Percentiles rank a stretch among this genome's conserved stretches.
phyloP scores from a whole-genome alignment of 2,888 invertebrate genomes.

The Pilophorus perplexus region DNA sequence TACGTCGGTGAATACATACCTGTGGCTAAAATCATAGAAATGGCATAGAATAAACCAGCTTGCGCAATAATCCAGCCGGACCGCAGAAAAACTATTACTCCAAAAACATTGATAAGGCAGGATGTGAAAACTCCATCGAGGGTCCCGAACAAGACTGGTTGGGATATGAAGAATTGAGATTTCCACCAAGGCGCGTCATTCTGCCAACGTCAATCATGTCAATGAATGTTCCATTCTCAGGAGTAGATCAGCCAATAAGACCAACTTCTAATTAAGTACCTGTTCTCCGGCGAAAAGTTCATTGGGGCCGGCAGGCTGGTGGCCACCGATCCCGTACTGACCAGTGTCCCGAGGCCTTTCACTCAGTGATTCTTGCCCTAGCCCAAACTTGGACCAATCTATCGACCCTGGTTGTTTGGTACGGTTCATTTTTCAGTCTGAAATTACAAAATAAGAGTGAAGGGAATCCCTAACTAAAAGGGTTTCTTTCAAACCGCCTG shows the following conservation, averaged over 20 bases:
- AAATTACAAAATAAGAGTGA: no score
- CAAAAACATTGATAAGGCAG: conserved; percentile 95
- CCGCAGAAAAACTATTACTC: conserved; percentile 93
- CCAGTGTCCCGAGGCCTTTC: conserved; percentile 33
- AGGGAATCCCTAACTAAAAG: no score
- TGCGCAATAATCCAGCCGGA: conserved; percentile 97
- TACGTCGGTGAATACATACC: no score
- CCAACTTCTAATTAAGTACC: conserved; percentile 57
- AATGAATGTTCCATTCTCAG: not conserved
- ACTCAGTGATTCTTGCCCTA: conserved; percentile 54
- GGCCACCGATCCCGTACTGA: conserved; percentile 56
- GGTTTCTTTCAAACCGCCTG: no score
- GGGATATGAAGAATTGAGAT: conserved; percentile 92
- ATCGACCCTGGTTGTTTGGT: conserved; percentile 47
- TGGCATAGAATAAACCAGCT: conserved; percentile 77
- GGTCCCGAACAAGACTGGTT: conserved; percentile 92
- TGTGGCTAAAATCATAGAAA: conserved; percentile 76
- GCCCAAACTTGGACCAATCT: conserved; percentile 60
- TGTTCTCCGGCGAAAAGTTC: conserved; percentile 90
- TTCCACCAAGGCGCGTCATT: conserved; percentile 92
- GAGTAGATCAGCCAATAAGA: no score
- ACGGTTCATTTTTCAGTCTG: conserved; percentile 3
- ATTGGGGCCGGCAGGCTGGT: conserved; percentile 81
- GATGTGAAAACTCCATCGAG: conserved; percentile 99
- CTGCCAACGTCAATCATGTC: conserved; percentile 54